Percentiles rank a stretch among this genome's conserved stretches.
Conservation (phyloP, 1,140 invertebrate species). For the Neodiprion pinetum region DNA sequence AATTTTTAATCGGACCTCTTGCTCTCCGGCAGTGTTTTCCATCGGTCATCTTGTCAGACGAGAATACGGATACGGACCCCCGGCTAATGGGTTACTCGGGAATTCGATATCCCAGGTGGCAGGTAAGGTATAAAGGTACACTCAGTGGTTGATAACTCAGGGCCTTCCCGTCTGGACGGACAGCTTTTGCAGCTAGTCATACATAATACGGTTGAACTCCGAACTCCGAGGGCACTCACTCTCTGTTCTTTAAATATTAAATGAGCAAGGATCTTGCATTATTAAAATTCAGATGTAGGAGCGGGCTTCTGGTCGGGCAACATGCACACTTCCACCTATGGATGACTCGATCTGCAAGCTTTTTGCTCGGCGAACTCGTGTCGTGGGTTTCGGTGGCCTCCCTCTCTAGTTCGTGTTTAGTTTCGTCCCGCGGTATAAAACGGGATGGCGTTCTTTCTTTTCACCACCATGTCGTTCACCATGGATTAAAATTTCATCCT, state of each 20-base stretch:
- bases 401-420: too few species aligned
- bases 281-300: slow-evolving; percentile 32
- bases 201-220: slow-evolving; percentile 43
- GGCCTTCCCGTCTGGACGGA: background rate
- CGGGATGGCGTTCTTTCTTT: too few species aligned
- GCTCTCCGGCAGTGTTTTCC: background rate
- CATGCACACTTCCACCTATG: too few species aligned
- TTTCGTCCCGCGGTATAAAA: too few species aligned
- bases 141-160: background rate
- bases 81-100: background rate
- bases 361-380: background rate
- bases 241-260: slow-evolving; percentile 49
- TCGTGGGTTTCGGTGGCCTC: background rate
- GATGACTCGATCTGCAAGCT: too few species aligned
- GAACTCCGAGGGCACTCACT: slow-evolving; percentile 34
- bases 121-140: background rate
- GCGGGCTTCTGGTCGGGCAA: background rate
- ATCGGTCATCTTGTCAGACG: background rate
- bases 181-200: slow-evolving; percentile 28
- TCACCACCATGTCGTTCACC: too few species aligned
- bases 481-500: too few species aligned
- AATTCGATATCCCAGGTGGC: background rate
- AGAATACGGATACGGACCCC: background rate
- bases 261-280: slow-evolving; percentile 44
- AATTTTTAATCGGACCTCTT: too few species aligned